Conservation (phyloP, 2,113 vertebrate genomes). For the Neodon shergylaensis region DNA sequence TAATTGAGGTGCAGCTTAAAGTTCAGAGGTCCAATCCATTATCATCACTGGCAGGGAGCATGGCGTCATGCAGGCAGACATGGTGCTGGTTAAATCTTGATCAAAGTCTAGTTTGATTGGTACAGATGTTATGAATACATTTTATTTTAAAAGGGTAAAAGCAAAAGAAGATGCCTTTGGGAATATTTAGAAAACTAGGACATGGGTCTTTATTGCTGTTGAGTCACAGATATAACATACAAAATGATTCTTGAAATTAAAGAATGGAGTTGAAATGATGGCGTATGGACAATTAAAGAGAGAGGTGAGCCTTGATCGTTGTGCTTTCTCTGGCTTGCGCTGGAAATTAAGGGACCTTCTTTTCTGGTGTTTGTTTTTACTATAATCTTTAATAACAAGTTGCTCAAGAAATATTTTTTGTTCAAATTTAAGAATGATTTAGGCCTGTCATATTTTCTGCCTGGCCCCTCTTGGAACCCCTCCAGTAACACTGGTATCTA, state of each 20-base stretch:
- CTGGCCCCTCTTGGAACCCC: not conserved
- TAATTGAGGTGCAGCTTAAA: too few relatives aligned
- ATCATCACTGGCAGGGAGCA: too few relatives aligned
- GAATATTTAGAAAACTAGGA: slow-evolving; percentile 28
- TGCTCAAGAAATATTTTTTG: slow-evolving; percentile 35
- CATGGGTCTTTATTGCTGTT: slow-evolving; percentile 27
- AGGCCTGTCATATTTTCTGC: not conserved
- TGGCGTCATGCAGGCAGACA: too few relatives aligned
- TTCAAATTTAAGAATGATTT: not conserved
- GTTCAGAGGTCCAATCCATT: too few relatives aligned
- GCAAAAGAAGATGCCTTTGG: not conserved
- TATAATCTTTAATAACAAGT: slow-evolving; percentile 16
- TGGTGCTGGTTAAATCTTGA: too few relatives aligned
- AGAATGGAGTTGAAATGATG: slow-evolving; percentile 15
- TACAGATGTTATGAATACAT: not conserved
- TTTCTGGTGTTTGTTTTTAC: slow-evolving; percentile 29
- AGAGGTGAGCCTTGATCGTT: slow-evolving; percentile 23
- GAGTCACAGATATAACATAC: slow-evolving; percentile 2
- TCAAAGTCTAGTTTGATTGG: not conserved
- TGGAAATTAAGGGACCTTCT: not conserved
- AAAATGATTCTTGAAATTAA: not conserved
- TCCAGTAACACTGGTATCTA: not conserved
- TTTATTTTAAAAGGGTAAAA: not conserved
- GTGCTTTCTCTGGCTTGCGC: slow-evolving; percentile 21
- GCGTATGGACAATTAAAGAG: not conserved